Evolutionary conservation across 2,797 vertebrate genomes (phyloP).

Genomic region (Steatocranus sp.): DNA sequence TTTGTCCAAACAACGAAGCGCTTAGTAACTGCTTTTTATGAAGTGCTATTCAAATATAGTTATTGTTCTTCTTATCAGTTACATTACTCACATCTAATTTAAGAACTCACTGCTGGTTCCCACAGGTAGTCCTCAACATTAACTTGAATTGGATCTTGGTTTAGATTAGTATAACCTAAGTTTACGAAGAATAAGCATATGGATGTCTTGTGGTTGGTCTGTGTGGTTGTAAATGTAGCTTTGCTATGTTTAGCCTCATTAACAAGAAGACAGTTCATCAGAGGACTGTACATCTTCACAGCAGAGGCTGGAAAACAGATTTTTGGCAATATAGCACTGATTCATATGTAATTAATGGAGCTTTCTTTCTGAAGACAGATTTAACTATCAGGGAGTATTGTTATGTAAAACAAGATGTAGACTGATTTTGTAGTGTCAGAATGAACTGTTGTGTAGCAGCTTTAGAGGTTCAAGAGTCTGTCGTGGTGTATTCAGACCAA

Average conservation of each 20-base stretch:
- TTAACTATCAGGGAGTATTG: not conserved
- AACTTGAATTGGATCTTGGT: not conserved
- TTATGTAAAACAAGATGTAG: not conserved
- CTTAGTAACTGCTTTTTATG: not conserved
- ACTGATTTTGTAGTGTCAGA: not conserved
- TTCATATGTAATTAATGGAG: not conserved
- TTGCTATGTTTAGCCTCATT: conserved; percentile 24
- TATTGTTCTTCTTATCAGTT: not conserved
- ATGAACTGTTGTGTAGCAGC: not conserved
- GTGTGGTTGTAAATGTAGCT: not conserved
- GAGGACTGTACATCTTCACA: not conserved
- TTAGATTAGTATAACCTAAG: not conserved
- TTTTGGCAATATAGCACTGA: not conserved
- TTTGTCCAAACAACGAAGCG: rapidly evolving
- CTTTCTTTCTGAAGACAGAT: not conserved
- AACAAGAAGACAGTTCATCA: not conserved
- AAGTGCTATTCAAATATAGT: not conserved
- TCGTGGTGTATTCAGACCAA: not conserved
- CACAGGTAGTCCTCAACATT: not conserved
- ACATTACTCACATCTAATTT: not conserved
- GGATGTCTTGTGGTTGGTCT: not conserved
- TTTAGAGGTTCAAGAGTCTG: not conserved
- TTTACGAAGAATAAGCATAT: not conserved
- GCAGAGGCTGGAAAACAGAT: conserved; percentile 5
- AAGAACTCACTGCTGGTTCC: not conserved